Evolutionary conservation across 2,888 invertebrate genomes (phyloP).

Genomic region (Nemurella pictetii): DNA sequence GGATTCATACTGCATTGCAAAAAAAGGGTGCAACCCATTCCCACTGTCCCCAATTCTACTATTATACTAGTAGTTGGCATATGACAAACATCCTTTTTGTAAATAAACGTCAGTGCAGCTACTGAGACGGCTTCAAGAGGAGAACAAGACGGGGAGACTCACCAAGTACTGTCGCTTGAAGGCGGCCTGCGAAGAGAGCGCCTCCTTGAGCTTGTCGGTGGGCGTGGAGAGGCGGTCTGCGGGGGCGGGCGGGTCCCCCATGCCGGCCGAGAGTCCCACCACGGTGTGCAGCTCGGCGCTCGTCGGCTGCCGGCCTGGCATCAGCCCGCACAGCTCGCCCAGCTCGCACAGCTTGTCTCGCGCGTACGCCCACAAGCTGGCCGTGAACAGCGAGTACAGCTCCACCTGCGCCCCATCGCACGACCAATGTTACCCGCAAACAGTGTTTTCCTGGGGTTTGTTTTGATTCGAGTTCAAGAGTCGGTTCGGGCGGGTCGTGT

Average conservation of each 20-base stretch:
- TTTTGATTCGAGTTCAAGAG: no score
- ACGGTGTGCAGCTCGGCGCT: constrained; percentile 90
- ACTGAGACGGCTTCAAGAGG: no score
- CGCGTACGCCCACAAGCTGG: constrained; percentile 83
- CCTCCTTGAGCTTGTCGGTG: constrained; percentile 84
- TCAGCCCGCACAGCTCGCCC: constrained; percentile 86
- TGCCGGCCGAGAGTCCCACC: constrained; percentile 87
- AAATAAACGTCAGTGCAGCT: no score
- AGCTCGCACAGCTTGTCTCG: constrained; percentile 84
- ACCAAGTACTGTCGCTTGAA: constrained; percentile 88
- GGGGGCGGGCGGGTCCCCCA: constrained; percentile 66
- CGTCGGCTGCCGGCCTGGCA: constrained; percentile 79
- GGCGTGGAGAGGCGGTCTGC: constrained; percentile 62
- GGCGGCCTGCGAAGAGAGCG: constrained; percentile 83
- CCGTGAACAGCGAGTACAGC: constrained; percentile 82
- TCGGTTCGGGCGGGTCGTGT: no score
- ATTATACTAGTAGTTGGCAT: no score
- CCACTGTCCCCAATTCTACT: no score
- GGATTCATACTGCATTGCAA: no score
- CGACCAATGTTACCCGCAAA: no score
- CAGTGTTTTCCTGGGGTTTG: no score
- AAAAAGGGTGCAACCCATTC: no score
- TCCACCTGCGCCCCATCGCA: constrained; percentile 55
- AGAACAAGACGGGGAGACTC: no score
- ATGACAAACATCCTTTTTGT: no score